Evolutionary conservation across 2,888 invertebrate genomes (phyloP).

Genomic region (Oscheius myriophilus): DNA sequence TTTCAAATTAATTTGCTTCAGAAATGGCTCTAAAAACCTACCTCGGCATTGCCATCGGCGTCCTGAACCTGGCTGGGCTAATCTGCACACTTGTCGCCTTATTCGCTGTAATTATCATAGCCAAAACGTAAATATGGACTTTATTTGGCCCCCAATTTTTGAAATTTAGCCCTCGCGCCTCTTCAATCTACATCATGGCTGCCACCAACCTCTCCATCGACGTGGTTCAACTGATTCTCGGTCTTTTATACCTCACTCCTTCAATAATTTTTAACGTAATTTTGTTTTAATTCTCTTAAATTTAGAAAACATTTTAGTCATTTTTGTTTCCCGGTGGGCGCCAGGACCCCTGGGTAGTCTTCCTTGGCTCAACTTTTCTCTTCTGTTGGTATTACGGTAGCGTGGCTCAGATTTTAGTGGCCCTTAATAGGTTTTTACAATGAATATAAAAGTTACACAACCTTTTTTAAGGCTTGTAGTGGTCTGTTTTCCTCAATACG

Average conservation of each 20-base stretch:
- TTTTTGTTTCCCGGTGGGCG: constrained; percentile 35
- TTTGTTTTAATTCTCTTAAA: not conserved
- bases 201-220: constrained; percentile 42
- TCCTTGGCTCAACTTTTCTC: constrained; percentile 46
- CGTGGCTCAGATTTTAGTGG: constrained; percentile 48
- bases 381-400: constrained; percentile 51
- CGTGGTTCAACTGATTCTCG: constrained; percentile 34
- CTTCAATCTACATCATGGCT: constrained; percentile 48
- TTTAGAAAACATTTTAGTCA: constrained; percentile 24
- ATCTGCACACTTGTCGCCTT: constrained; percentile 30
- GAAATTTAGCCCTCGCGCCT: constrained; percentile 21
- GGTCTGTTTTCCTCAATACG: constrained; percentile 36
- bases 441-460: not conserved
- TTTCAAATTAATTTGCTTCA: no score
- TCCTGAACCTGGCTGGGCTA: constrained; percentile 24
- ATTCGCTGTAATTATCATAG: constrained; percentile 33
- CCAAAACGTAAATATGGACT: constrained; percentile 3
- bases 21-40: constrained; percentile 5
- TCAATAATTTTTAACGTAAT: constrained; percentile 33
- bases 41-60: constrained; percentile 31
- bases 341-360: constrained; percentile 12
- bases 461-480: constrained; percentile 37
- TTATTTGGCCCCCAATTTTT: constrained; percentile 2
- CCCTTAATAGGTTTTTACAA: constrained; percentile 34
- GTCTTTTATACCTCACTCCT: constrained; percentile 42